Percentiles rank a stretch among this genome's conserved stretches.
Conservation (phyloP, 2,113 vertebrate species). For the Mystacornis crossleyi region DNA sequence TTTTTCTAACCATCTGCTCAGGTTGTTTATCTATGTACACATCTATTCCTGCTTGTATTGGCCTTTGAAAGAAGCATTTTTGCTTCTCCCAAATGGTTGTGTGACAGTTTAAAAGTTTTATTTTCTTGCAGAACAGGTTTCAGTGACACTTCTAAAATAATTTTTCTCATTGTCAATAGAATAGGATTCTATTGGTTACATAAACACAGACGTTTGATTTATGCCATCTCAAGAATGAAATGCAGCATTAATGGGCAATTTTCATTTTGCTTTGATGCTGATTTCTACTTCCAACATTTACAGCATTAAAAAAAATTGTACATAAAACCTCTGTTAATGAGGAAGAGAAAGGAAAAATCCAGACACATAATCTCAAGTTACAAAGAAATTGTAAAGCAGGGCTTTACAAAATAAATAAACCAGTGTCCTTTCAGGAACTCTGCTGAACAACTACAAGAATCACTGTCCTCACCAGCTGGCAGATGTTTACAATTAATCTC, state of each 20-base stretch:
- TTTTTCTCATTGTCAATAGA: neutral
- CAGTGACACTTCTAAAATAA: neutral
- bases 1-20: conserved; percentile 59
- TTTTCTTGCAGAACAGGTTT: neutral
- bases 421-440: neutral
- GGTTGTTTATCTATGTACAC: neutral
- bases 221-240: neutral
- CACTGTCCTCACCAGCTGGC: neutral
- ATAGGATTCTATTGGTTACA: neutral
- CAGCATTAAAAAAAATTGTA: neutral
- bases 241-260: neutral
- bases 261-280: neutral
- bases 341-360: neutral
- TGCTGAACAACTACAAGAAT: neutral
- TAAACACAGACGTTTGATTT: neutral
- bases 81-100: neutral
- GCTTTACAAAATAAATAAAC: conserved; percentile 8
- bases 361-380: neutral
- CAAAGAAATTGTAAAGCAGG: neutral
- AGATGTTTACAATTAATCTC: conserved; percentile 3
- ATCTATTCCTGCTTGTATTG: neutral
- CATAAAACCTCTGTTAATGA: neutral
- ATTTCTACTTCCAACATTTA: neutral
- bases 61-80: conserved; percentile 4
- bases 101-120: neutral